These are phyloP conservation scores for Naso thynnoides DNA, from an alignment of 2,797 vertebrate genomes.

Conservation along the genomic window DNA sequence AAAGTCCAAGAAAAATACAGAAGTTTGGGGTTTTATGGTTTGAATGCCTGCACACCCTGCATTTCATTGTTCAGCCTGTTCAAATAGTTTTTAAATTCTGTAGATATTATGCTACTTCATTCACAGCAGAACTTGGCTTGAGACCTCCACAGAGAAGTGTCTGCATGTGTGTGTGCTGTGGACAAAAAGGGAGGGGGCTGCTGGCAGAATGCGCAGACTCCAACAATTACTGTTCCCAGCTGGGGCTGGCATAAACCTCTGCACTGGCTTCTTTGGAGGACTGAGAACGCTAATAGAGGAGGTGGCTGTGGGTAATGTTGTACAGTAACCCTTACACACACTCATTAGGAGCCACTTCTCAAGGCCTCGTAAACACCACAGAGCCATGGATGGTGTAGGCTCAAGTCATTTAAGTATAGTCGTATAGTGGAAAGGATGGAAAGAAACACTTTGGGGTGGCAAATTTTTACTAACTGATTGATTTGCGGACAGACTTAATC, in stretches of 20 bases:
- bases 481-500: neutral
- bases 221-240: constrained; percentile 81
- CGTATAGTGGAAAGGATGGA: constrained; percentile 40
- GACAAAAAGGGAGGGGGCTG: constrained; percentile 25
- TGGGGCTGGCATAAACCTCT: constrained; percentile 82
- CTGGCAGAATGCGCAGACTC: constrained; percentile 69
- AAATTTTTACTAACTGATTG: constrained; percentile 34
- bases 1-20: constrained; percentile 50
- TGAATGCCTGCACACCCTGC: constrained; percentile 3
- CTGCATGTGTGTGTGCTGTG: neutral
- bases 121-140: constrained; percentile 54
- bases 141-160: constrained; percentile 50
- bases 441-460: constrained; percentile 31
- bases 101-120: constrained; percentile 60
- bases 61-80: constrained; percentile 43
- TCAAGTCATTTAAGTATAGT: constrained; percentile 65
- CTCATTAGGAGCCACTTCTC: constrained; percentile 83
- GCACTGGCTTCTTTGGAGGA: constrained; percentile 75
- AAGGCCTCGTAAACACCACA: constrained; percentile 84
- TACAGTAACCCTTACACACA: constrained; percentile 81
- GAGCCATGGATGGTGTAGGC: constrained; percentile 69
- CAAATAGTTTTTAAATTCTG: constrained; percentile 45
- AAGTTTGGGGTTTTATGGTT: constrained; percentile 13
- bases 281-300: constrained; percentile 66
- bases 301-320: constrained; percentile 75